Conservation (phyloP, 2,797 vertebrate genomes). For the Lepidocolaptes lacrymiger region DNA sequence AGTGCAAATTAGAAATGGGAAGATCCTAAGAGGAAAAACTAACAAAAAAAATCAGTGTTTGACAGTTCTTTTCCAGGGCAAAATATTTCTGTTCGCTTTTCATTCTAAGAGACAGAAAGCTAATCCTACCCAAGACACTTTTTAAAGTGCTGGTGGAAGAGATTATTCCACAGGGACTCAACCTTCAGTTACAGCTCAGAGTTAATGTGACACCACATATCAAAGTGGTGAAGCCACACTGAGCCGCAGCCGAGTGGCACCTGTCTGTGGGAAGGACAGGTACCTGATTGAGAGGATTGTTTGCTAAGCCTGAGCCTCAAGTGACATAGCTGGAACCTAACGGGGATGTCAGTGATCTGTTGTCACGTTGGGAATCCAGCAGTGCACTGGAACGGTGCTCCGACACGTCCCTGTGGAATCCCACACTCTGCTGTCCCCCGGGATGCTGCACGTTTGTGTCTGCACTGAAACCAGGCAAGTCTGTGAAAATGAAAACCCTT, state of each 20-base stretch:
- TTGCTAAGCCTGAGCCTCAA: not conserved
- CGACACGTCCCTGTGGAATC: rapidly evolving
- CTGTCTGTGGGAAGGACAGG: not conserved
- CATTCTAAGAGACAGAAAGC: not conserved
- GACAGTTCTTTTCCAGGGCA: not conserved
- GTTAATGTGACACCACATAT: not conserved
- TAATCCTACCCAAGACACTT: not conserved
- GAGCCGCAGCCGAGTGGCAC: not conserved
- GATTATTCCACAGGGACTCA: not conserved
- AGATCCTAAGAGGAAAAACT: not conserved
- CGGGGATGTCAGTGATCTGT: not conserved
- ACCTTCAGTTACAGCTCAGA: not conserved
- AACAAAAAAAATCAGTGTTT: not conserved
- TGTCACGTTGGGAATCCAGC: not conserved
- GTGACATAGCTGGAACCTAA: not conserved
- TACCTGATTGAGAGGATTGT: not conserved
- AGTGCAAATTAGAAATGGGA: not conserved
- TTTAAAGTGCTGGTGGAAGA: not conserved
- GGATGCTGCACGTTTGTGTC: rapidly evolving
- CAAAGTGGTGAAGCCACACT: not conserved
- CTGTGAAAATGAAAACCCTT: not conserved
- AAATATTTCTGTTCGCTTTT: not conserved
- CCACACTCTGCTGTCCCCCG: rapidly evolving
- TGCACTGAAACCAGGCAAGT: not conserved
- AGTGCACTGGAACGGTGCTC: rapidly evolving